Base-by-base conservation (phyloP, 53 echinoderm and acorn worm species). In the Crossaster papposus region DNA sequence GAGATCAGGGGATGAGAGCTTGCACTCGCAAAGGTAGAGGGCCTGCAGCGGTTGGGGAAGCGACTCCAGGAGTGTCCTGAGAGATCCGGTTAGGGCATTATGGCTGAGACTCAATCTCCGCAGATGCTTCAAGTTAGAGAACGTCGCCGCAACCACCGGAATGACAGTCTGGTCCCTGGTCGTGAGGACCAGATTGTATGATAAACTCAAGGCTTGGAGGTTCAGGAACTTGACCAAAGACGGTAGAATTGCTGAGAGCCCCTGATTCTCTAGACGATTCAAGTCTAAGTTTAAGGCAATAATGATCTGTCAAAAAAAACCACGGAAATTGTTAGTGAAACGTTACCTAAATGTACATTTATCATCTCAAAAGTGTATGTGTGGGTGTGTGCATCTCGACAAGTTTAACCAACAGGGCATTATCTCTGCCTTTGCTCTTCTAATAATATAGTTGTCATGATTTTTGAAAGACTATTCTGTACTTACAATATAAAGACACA, bases 171-270 rank as follows among this genome's bases (percentile, higher is more conserved):
- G 37, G 62, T 90, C 81, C 64, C 20, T 80, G 1, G 70, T 54
- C 15, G 81, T 72, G 72, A 65, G 55, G 81, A 90, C 58, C 58
- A 90, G 63, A 73, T 90, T 90, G 75, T 90, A 90, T 24, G 71
- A 81, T 71, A 90, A 38, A 37, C 74, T 81, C 15, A 90, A 24
- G 34, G 90, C 74, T 55, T 82, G 17, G 23, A 90, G 51, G 52
- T 90, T 90, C 2, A 24, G 3, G 52, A 90, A 73, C 53, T 70
- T 81, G 20, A 14, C 44, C 55, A 90, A 5, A 26, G 71, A 36
- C 4, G 90, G 82, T 30, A 90, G 32, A 18, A 90, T 17, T 12
- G 32, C 55, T 0, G 65, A 22, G 54, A 90, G 13, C n/a, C 90
- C 90, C 34, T 36, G 51, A 14, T 81, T 71, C 55, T 90, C 81